phyloP scores from a whole-genome alignment of 2,888 invertebrate genomes.

The Copidosoma aretas region DNA sequence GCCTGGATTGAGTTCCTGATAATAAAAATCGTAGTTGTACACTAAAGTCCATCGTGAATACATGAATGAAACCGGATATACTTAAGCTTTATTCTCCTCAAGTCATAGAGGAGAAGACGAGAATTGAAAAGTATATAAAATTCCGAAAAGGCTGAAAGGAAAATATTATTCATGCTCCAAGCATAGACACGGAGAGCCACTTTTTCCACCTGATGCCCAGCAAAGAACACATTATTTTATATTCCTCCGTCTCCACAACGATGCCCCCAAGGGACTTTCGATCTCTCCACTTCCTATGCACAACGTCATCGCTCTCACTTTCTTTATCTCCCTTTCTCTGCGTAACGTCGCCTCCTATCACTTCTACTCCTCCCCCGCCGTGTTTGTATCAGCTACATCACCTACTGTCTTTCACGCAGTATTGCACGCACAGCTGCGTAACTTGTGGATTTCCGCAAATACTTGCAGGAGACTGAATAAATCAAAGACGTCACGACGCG shows the following conservation, averaged over 20 bases:
- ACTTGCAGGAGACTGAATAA: slow-evolving; percentile 24
- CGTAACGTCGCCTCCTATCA: slow-evolving; percentile 8
- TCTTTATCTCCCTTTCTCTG: not conserved
- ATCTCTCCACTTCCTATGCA: slow-evolving; percentile 9
- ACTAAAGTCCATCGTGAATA: too few species aligned
- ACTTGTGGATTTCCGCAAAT: slow-evolving; percentile 10
- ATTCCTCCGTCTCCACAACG: too few species aligned
- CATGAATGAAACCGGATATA: too few species aligned
- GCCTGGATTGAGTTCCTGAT: too few species aligned
- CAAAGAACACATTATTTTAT: not conserved
- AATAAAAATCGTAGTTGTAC: too few species aligned
- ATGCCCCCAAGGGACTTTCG: slow-evolving; percentile 16
- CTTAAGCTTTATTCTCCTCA: not conserved
- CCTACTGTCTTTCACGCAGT: not conserved
- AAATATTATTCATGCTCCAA: slow-evolving; percentile 3
- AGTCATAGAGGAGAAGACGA: too few species aligned
- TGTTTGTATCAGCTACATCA: not conserved
- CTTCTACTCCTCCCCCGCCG: not conserved
- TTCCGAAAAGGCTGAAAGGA: not conserved
- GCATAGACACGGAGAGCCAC: not conserved
- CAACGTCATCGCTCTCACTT: slow-evolving; percentile 24
- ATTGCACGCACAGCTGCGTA: not conserved
- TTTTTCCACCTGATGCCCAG: not conserved
- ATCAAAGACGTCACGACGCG: slow-evolving; percentile 20
- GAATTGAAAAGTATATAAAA: too few species aligned